These are phyloP conservation scores for Tychaedon coryphoeus DNA, from an alignment of 2,113 vertebrate species.

Conservation along the genomic window DNA sequence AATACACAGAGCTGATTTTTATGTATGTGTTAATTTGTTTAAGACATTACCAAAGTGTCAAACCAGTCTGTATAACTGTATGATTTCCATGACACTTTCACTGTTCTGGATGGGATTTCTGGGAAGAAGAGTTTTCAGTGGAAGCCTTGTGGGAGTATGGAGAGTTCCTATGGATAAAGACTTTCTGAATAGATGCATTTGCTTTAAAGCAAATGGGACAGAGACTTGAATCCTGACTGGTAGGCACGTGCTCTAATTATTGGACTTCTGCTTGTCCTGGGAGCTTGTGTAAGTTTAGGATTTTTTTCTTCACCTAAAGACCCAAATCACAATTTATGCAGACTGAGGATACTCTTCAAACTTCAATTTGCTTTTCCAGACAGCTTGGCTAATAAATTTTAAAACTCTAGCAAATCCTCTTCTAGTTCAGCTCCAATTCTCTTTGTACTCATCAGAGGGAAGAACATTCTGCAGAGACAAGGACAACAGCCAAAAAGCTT, in stretches of 20 bases:
- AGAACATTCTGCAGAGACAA: not conserved
- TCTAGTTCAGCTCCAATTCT: not conserved
- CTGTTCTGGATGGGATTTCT: not conserved
- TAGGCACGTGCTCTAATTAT: not conserved
- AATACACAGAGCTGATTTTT: not conserved
- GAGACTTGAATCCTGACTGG: not conserved
- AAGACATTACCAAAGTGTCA: not conserved
- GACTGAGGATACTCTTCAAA: not conserved
- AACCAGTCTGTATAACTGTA: rapidly evolving
- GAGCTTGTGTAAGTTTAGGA: not conserved
- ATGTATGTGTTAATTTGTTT: not conserved
- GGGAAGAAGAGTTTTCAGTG: not conserved
- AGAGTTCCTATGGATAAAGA: not conserved
- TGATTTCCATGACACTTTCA: not conserved
- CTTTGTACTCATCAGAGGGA: not conserved
- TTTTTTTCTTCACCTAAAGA: not conserved
- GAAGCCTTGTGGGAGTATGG: rapidly evolving
- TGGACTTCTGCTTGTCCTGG: not conserved
- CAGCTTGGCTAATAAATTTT: not conserved
- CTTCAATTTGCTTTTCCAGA: not conserved
- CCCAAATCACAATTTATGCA: not conserved
- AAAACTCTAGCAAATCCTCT: not conserved
- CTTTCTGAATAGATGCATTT: not conserved
- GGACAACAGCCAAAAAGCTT: not conserved
- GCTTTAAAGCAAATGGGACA: not conserved